A percentile compares a stretch with the other conserved stretches of the same genome.
Evolutionary conservation across 2,888 invertebrate genomes (phyloP).

Genomic region (Ferdinandea cuprea): DNA sequence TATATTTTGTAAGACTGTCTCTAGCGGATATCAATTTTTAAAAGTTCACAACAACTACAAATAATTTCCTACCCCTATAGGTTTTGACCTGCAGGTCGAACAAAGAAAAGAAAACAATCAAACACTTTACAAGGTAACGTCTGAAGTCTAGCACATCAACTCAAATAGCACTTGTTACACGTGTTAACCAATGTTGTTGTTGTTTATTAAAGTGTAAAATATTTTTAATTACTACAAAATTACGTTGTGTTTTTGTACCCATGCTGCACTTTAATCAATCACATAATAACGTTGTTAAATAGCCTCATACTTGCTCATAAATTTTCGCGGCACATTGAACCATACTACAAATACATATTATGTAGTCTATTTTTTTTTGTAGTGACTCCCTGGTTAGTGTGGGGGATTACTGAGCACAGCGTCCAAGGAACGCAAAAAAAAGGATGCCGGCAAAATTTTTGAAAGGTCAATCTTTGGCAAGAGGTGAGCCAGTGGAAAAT

Average conservation of each 20-base stretch:
- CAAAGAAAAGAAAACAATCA: neutral
- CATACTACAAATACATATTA: neutral
- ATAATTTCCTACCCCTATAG: constrained; percentile 22
- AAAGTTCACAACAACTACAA: neutral
- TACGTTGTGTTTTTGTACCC: constrained; percentile 13
- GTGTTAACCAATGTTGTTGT: constrained; percentile 35
- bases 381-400: neutral
- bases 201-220: constrained; percentile 41
- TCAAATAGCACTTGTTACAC: constrained; percentile 18
- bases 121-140: constrained; percentile 27
- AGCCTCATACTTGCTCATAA: neutral
- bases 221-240: constrained; percentile 18
- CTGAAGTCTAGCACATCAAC: neutral
- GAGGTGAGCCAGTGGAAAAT: no score
- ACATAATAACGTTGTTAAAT: constrained; percentile 12
- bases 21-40: neutral
- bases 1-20: neutral
- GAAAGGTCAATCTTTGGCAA: no score
- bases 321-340: neutral
- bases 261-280: constrained; percentile 16
- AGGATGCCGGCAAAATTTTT: no score
- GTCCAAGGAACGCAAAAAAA: no score
- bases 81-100: neutral
- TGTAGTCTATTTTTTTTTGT: neutral
- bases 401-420: no score